These are phyloP conservation scores for Physocephala rufipes DNA, from an alignment of 2,888 invertebrate genomes.

Conservation along the genomic window DNA sequence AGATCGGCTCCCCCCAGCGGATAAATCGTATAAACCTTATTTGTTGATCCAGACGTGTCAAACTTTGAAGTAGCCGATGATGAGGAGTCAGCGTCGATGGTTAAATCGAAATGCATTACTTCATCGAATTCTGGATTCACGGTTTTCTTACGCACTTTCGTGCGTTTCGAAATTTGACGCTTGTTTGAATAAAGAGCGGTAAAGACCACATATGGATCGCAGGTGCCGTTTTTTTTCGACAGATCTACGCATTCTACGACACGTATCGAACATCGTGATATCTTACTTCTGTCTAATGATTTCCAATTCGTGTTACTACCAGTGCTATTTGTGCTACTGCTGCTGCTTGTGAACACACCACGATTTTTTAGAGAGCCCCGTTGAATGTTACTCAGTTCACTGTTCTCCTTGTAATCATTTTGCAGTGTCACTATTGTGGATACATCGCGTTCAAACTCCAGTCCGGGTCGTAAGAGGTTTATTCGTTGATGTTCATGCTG, in stretches of 20 bases:
- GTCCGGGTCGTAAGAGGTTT: constrained; percentile 47
- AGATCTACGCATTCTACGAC: constrained; percentile 88
- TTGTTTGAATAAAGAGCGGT: constrained; percentile 83
- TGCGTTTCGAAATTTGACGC: constrained; percentile 80
- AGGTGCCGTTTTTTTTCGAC: constrained; percentile 87
- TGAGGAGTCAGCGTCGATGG: constrained; percentile 69
- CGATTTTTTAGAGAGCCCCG: constrained; percentile 52
- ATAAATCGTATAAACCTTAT: constrained; percentile 70
- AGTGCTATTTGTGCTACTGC: constrained; percentile 49
- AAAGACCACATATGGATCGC: constrained; percentile 89
- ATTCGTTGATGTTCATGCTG: constrained; percentile 48
- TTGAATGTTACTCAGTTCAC: constrained; percentile 60
- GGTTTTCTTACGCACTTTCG: constrained; percentile 90
- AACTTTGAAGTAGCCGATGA: constrained; percentile 38
- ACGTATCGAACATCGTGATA: constrained; percentile 69
- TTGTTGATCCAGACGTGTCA: constrained; percentile 49
- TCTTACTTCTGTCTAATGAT: constrained; percentile 42
- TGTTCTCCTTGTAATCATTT: constrained; percentile 65
- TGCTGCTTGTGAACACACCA: constrained; percentile 51
- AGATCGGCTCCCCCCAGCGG: constrained; percentile 74
- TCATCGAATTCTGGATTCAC: constrained; percentile 90
- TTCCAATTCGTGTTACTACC: constrained; percentile 20
- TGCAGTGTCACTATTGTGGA: constrained; percentile 52
- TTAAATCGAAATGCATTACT: constrained; percentile 80
- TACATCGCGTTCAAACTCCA: constrained; percentile 52